phyloP scores from a whole-genome alignment of 2,888 invertebrate genomes.

The Crepidodera aurea region DNA sequence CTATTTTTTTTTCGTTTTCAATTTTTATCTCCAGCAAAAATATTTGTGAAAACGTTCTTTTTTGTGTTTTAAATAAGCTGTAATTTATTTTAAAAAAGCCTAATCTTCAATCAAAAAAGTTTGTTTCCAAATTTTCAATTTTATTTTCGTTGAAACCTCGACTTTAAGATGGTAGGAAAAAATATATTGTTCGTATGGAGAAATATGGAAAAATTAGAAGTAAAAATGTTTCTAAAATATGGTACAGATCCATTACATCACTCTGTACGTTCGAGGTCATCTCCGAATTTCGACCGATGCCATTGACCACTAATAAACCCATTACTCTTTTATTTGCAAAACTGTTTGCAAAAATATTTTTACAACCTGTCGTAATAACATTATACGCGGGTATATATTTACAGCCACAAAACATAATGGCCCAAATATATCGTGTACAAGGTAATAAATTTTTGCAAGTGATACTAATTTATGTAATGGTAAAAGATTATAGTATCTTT shows the following conservation, averaged over 20 bases:
- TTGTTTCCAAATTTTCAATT: no score
- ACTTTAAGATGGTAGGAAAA: no score
- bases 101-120: no score
- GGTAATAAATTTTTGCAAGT: constrained; percentile 31
- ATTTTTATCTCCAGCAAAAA: no score
- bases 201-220: no score
- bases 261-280: constrained; percentile 12
- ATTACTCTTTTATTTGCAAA: constrained; percentile 39
- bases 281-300: constrained; percentile 15
- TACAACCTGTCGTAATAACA: constrained; percentile 34
- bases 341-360: constrained; percentile 35
- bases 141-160: no score
- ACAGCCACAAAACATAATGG: constrained; percentile 29
- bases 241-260: not conserved
- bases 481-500: not conserved
- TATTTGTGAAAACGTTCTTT: no score
- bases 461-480: constrained; percentile 29
- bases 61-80: no score
- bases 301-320: constrained; percentile 35
- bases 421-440: constrained; percentile 28
- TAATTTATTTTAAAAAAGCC: no score
- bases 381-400: constrained; percentile 35
- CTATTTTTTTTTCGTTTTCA: no score
- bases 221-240: not conserved
- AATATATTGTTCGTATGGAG: no score